phyloP scores from a whole-genome alignment of 2,888 invertebrate genomes.

The Merodon equestris region DNA sequence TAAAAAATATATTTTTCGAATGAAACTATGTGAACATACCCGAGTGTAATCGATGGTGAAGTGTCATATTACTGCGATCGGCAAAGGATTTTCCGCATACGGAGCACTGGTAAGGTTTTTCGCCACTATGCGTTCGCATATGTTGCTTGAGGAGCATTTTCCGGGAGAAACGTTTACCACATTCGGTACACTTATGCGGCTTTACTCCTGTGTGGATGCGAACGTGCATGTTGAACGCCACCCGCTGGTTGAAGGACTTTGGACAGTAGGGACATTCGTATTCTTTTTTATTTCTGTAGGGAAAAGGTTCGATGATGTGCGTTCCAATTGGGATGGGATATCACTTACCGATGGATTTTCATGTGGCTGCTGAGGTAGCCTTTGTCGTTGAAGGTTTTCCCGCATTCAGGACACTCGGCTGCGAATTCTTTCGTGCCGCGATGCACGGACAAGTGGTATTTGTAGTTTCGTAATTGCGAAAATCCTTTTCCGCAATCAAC shows the following conservation, averaged over 20 bases:
- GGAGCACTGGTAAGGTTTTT: constrained; percentile 88
- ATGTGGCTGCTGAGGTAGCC: constrained; percentile 91
- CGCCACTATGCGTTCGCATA: constrained; percentile 88
- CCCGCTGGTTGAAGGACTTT: constrained; percentile 91
- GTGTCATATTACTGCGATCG: constrained; percentile 91
- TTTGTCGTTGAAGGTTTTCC: constrained; percentile 90
- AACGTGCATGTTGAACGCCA: constrained; percentile 93
- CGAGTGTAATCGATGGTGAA: constrained; percentile 89
- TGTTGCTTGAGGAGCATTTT: constrained; percentile 92
- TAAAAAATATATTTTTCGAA: too few relatives aligned
- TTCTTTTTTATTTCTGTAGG: constrained; percentile 85
- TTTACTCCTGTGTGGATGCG: constrained; percentile 90
- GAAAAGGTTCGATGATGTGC: too few relatives aligned
- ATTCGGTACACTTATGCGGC: constrained; percentile 87
- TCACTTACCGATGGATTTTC: constrained; percentile 86
- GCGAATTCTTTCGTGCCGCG: constrained; percentile 91
- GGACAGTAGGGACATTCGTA: constrained; percentile 90
- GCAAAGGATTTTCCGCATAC: constrained; percentile 91
- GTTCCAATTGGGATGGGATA: neutral
- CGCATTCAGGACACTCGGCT: constrained; percentile 85
- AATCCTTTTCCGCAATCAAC: constrained; percentile 89
- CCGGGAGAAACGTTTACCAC: constrained; percentile 89
- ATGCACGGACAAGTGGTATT: constrained; percentile 90
- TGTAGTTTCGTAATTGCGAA: constrained; percentile 90
- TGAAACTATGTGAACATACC: constrained; percentile 76